phyloP scores from a whole-genome alignment of 2,113 vertebrate species.

The Aramus guarauna region DNA sequence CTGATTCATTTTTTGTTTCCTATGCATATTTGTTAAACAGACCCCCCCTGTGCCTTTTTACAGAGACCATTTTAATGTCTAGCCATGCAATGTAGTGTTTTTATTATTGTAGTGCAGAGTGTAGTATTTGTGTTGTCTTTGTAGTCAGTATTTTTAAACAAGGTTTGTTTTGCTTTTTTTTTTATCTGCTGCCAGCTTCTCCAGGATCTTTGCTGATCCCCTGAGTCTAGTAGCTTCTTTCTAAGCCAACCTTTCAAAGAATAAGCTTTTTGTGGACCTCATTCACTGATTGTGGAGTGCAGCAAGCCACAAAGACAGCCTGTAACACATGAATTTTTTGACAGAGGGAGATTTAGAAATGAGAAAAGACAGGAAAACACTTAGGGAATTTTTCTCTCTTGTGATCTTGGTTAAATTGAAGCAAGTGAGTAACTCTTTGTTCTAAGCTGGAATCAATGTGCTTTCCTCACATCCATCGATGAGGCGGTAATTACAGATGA shows the following conservation, averaged over 20 bases:
- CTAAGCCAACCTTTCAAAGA: neutral
- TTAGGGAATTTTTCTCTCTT: neutral
- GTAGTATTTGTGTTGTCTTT: neutral
- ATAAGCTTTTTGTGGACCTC: neutral
- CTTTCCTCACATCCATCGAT: neutral
- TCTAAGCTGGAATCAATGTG: neutral
- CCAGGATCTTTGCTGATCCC: neutral
- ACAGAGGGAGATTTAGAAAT: neutral
- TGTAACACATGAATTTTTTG: neutral
- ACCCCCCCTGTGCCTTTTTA: constrained; percentile 50
- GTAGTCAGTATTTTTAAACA: neutral
- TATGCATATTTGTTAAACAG: constrained; percentile 37
- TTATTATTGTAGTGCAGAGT: neutral
- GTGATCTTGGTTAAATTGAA: neutral
- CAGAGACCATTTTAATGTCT: neutral
- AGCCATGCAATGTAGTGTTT: neutral
- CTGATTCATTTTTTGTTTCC: neutral
- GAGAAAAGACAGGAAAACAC: neutral
- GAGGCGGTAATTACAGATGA: neutral
- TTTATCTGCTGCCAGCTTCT: neutral
- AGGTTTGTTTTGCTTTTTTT: neutral
- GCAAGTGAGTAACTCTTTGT: neutral
- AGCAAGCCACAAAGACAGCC: neutral
- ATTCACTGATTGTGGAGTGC: neutral
- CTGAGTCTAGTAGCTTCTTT: neutral